Base-by-base conservation (phyloP, 2,113 vertebrate species). In the Mus pahari region DNA sequence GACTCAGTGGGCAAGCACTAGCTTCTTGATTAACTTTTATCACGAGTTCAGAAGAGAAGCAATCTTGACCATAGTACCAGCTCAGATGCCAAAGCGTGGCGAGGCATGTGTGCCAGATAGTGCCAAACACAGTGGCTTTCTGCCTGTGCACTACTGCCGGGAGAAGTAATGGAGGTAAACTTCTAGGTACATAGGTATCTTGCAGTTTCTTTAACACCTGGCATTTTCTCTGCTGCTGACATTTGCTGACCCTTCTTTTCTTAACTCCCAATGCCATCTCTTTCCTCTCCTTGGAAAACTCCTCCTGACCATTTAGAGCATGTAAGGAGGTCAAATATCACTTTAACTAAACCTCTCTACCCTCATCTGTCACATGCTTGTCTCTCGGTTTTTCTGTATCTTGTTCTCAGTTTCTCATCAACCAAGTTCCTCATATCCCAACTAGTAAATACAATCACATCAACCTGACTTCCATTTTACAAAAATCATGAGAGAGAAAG, bases 121-220 rank as follows among this genome's bases (percentile, higher is more conserved):
- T 42, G 36, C 12, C 22, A 0, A n/a, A 19, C 20, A 12, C 26
- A 33, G 31, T 60, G 20, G 11, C 10, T 12, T 77, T 91, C 33
- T 55, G 3, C n/a, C 33, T 10, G 7, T 1, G 2, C 12, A 2
- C 36, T 28, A 0, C 2, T 6, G 19, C 3, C 13, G 53, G 8
- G 58, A 48, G 19, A 48, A 71, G 22, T 22, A 39, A 36, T 4
- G 1, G 1, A 83, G 17, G 17, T 9, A 55, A 39, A 81, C 55
- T 36, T 70, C 53, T 64, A 83, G 31, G 8, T 36, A n/a, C 13
- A 45, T 3, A 12, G 31, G 28, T 31, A 48, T 71, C 3, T 45
- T 31, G 2, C 1, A 26, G 17, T 16, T 93, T 48, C 26, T 24
- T 48, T 26, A 73, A 74, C 4, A 33, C 2, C 8, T 1, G 39